A percentile compares a stretch with the other conserved stretches of the same genome.
Evolutionary conservation across 2,888 invertebrate genomes (phyloP).

Genomic region (Caenorhabditis sp.): DNA sequence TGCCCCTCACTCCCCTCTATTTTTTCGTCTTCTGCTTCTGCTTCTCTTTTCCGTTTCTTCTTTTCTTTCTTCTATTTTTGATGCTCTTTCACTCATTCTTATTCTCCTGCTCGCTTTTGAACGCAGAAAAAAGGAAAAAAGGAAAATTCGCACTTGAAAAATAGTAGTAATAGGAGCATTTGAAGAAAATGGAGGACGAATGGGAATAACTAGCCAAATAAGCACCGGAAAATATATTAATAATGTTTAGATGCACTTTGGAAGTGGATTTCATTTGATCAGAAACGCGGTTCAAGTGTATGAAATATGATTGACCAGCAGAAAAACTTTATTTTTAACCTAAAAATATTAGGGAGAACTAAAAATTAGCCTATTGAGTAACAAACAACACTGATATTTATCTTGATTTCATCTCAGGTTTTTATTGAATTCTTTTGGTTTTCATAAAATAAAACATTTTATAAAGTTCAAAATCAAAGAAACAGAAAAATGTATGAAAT

Average conservation of each 20-base stretch:
- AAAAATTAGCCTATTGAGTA: too few relatives aligned
- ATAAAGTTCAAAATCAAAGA: too few relatives aligned
- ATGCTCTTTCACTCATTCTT: not conserved
- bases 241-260: not conserved
- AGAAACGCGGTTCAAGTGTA: too few relatives aligned
- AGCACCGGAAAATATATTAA: not conserved
- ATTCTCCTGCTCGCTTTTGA: conserved; percentile 1
- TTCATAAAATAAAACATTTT: too few relatives aligned
- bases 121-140: not conserved
- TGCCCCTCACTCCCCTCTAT: not conserved
- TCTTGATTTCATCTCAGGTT: too few relatives aligned
- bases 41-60: not conserved
- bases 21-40: conserved; percentile 9
- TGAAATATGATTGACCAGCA: too few relatives aligned
- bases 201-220: not conserved
- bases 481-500: too few relatives aligned
- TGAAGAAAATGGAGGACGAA: not conserved
- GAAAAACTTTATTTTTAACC: too few relatives aligned
- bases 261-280: not conserved
- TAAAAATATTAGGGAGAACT: too few relatives aligned
- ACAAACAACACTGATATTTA: too few relatives aligned
- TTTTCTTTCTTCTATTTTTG: not conserved
- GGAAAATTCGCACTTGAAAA: not conserved
- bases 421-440: too few relatives aligned
- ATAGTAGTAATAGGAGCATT: not conserved